phyloP scores from a whole-genome alignment of 2,888 invertebrate genomes.

The Cheiracanthium punctorium region DNA sequence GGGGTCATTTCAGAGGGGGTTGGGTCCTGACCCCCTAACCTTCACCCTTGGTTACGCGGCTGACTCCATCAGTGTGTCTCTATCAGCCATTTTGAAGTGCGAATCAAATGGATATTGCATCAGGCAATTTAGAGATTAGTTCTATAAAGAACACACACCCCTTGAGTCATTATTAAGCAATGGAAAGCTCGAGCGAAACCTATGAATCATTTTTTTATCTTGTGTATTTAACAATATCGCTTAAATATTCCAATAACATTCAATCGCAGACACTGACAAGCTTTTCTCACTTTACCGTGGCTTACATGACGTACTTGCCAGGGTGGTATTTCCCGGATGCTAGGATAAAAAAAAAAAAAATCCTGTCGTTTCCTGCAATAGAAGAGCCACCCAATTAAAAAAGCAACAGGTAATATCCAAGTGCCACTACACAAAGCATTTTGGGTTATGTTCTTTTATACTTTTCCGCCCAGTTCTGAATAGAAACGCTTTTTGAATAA shows the following conservation, averaged over 20 bases:
- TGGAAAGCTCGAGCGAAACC: no score
- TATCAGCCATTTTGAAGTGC: no score
- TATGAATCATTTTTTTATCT: no score
- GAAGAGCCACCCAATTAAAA: neutral
- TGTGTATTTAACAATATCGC: neutral
- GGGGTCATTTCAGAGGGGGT: no score
- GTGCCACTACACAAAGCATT: neutral
- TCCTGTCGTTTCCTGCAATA: neutral
- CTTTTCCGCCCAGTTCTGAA: neutral
- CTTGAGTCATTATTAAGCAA: no score
- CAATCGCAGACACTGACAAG: neutral
- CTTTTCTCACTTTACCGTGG: neutral
- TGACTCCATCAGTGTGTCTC: no score
- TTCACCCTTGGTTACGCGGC: no score
- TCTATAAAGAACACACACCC: no score
- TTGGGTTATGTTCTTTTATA: neutral
- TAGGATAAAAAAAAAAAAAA: neutral
- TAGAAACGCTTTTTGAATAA: neutral
- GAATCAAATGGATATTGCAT: no score
- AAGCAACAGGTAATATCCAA: constrained; percentile 7
- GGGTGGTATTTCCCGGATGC: constrained; percentile 1
- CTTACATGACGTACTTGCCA: neutral
- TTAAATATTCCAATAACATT: neutral
- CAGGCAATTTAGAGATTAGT: no score
- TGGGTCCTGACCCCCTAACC: no score